Conservation (phyloP, 2,888 invertebrate species). For the Lasioglossum morio region DNA sequence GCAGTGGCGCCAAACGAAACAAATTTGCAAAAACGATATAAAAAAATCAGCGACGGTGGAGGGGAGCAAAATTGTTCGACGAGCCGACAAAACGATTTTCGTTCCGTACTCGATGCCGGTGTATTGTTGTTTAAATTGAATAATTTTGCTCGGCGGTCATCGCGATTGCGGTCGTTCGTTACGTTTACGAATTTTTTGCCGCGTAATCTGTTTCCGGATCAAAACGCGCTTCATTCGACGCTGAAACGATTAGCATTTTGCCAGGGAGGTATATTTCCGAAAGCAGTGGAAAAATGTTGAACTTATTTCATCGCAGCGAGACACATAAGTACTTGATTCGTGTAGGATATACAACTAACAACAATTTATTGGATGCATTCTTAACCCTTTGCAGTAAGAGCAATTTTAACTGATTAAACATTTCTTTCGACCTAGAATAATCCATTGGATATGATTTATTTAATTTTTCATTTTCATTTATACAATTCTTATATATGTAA, state of each 20-base stretch:
- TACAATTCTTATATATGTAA: no score
- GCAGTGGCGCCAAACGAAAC: constrained; percentile 23
- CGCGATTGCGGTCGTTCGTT: constrained; percentile 37
- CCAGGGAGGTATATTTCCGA: background rate
- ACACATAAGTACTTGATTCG: background rate
- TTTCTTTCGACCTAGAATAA: no score
- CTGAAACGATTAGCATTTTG: background rate
- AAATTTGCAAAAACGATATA: constrained; percentile 24
- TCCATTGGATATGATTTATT: no score
- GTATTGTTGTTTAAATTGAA: constrained; percentile 52
- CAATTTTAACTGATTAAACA: no score
- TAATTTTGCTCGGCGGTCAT: constrained; percentile 32
- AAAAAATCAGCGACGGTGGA: background rate
- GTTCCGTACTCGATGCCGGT: constrained; percentile 18
- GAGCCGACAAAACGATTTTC: constrained; percentile 18
- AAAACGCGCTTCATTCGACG: background rate
- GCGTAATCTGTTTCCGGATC: background rate
- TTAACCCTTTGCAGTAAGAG: no score
- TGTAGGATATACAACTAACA: no score
- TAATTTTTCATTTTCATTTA: no score
- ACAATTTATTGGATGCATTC: no score
- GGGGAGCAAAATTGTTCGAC: background rate
- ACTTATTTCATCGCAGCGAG: background rate
- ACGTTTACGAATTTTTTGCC: constrained; percentile 23
- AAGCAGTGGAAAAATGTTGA: background rate